Conservation (phyloP, 2,888 invertebrate genomes). For the Rhagium mordax region DNA sequence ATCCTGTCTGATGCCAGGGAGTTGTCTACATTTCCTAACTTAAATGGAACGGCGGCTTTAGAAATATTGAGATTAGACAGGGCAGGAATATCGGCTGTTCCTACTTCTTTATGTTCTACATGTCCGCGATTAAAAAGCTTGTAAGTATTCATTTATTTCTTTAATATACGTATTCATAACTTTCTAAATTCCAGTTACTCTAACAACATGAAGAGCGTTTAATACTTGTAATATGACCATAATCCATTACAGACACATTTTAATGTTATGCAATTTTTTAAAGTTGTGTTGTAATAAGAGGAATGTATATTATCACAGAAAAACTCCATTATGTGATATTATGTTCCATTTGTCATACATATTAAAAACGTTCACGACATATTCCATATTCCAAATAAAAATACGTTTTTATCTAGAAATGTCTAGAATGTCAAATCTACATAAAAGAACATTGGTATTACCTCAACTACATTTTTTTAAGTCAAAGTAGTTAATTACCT, state of each 20-base stretch:
- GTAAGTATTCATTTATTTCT: conserved; percentile 76
- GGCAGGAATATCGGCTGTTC: conserved; percentile 82
- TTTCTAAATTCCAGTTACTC: background rate
- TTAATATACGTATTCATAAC: background rate
- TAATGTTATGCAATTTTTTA: background rate
- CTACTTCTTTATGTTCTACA: conserved; percentile 81
- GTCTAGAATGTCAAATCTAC: no score
- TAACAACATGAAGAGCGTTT: background rate
- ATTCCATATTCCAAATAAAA: background rate
- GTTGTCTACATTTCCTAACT: conserved; percentile 85
- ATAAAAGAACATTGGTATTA: no score
- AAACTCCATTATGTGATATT: background rate
- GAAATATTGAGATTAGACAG: conserved; percentile 88
- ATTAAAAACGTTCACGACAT: background rate
- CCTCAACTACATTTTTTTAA: no score
- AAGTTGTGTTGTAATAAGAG: background rate
- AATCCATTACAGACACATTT: background rate
- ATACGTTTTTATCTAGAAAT: background rate
- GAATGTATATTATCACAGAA: background rate
- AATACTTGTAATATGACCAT: background rate
- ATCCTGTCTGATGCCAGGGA: conserved; percentile 89
- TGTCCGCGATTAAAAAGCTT: conserved; percentile 87
- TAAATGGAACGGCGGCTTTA: conserved; percentile 85
- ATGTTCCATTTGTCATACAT: background rate
- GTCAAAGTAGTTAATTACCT: no score